These are phyloP conservation scores for Gasteruption jaculator DNA, from an alignment of 2,888 invertebrate species.

Conservation along the genomic window DNA sequence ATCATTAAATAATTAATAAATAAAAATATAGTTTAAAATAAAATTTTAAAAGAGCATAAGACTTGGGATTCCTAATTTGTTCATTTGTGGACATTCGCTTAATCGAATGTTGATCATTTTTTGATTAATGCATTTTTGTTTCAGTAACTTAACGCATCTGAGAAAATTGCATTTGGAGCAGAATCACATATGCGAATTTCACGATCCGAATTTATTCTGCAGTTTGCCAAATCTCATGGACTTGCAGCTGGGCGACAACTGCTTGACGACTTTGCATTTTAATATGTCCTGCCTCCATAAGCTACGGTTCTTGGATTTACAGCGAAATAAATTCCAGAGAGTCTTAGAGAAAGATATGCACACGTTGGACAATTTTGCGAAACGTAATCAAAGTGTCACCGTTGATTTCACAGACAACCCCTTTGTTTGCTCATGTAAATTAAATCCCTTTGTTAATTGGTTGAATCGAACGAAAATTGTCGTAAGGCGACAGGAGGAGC, in stretches of 20 bases:
- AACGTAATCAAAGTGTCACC: constrained; percentile 53
- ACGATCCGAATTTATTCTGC: constrained; percentile 66
- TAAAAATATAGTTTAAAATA: not conserved
- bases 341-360: constrained; percentile 54
- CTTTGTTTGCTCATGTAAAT: constrained; percentile 65
- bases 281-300: constrained; percentile 64
- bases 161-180: constrained; percentile 72
- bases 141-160: constrained; percentile 60
- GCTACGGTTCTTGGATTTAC: constrained; percentile 65
- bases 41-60: constrained; percentile 1
- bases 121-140: constrained; percentile 21
- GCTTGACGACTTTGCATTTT: constrained; percentile 61
- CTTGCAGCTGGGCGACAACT: constrained; percentile 67
- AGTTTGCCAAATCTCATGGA: constrained; percentile 64
- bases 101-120: constrained; percentile 3
- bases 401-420: constrained; percentile 67
- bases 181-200: constrained; percentile 67
- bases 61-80: not conserved
- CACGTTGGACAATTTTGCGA: constrained; percentile 57
- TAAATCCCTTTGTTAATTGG: constrained; percentile 62
- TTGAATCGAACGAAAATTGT: constrained; percentile 59
- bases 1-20: no score
- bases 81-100: not conserved
- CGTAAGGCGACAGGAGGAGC: no score
- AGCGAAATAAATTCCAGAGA: constrained; percentile 61